These are phyloP conservation scores for Riparia riparia DNA, from an alignment of 2,113 vertebrate species.

Conservation along the genomic window DNA sequence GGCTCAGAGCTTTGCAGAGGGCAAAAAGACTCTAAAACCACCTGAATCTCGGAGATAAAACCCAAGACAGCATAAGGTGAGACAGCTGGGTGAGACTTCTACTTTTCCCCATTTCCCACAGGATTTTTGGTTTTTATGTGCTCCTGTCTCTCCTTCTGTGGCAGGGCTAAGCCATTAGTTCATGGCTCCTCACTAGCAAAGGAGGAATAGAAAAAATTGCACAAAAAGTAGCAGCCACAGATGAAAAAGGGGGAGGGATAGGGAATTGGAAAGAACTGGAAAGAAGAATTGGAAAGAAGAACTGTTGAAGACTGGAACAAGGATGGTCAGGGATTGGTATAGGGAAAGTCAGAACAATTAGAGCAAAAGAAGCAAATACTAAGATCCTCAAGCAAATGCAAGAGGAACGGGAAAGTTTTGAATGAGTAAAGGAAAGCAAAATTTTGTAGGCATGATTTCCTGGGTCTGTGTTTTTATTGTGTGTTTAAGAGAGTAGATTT, in stretches of 20 bases:
- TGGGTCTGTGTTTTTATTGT: background rate
- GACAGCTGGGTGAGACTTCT: background rate
- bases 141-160: background rate
- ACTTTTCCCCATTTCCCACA: background rate
- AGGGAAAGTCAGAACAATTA: background rate
- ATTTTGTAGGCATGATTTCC: background rate
- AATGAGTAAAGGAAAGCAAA: background rate
- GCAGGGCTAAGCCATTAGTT: background rate
- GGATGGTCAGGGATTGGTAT: background rate
- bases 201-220: background rate
- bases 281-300: background rate
- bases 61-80: background rate
- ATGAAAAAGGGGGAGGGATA: background rate
- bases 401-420: background rate
- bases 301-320: background rate
- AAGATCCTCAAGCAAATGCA: background rate
- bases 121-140: background rate
- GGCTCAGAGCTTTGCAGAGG: no score
- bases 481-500: background rate
- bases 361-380: background rate
- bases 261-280: background rate
- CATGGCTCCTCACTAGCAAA: background rate
- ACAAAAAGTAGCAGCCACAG: background rate
- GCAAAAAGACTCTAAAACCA: no score
- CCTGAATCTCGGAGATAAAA: no score